Percentiles rank a stretch among this genome's conserved stretches.
Conservation (phyloP, 2,888 invertebrate genomes). For the Tinea semifulvella region DNA sequence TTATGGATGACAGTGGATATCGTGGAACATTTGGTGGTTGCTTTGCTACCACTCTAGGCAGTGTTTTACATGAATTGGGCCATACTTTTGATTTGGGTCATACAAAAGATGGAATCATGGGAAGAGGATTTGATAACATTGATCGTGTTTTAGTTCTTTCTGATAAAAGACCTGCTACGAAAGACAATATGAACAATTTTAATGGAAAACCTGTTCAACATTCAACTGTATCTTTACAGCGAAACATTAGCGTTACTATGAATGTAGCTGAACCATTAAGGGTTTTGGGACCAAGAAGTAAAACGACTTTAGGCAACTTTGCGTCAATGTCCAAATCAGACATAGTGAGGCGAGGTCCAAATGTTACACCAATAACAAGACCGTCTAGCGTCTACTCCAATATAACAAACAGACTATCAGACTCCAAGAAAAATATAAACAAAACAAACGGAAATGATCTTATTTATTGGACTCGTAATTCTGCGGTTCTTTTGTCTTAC, state of each 20-base stretch:
- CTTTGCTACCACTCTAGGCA: conserved; percentile 90
- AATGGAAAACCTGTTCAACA: conserved; percentile 69
- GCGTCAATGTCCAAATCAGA: conserved; percentile 55
- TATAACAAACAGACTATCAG: conserved; percentile 51
- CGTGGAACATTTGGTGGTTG: conserved; percentile 87
- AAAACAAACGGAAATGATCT: conserved; percentile 58
- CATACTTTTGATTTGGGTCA: conserved; percentile 96
- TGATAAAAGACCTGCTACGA: conserved; percentile 52
- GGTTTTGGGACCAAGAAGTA: conserved; percentile 60
- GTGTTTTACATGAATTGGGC: conserved; percentile 91
- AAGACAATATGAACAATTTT: conserved; percentile 67
- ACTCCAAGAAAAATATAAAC: conserved; percentile 51
- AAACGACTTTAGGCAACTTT: conserved; percentile 61
- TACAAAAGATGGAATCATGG: conserved; percentile 92
- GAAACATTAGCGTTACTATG: conserved; percentile 70
- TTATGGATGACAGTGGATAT: conserved; percentile 94
- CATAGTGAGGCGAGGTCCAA: conserved; percentile 54
- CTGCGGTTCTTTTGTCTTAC: conserved; percentile 71
- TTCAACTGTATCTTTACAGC: conserved; percentile 67
- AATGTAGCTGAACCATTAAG: conserved; percentile 65
- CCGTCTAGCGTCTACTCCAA: conserved; percentile 59
- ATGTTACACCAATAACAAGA: conserved; percentile 61
- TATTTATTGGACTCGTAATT: conserved; percentile 70
- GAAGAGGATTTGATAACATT: conserved; percentile 86
- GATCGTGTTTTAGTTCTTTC: conserved; percentile 78